Evolutionary conservation across 2,888 invertebrate species (phyloP).

Genomic region (Zootermopsis nevadensis): DNA sequence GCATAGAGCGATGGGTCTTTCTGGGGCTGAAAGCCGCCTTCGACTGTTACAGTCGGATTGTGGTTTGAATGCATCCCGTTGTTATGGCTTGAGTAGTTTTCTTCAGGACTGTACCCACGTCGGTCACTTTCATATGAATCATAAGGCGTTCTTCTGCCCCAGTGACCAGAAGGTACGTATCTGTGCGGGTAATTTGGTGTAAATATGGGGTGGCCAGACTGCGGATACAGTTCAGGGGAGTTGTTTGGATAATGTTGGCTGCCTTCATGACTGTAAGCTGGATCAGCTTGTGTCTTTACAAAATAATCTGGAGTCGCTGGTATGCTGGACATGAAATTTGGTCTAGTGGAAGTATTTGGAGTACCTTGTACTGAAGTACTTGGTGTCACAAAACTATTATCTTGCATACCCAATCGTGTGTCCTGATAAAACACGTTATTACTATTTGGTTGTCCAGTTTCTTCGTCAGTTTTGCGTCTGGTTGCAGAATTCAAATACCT

Average conservation of each 20-base stretch:
- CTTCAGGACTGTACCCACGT: no score
- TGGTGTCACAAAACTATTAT: background rate
- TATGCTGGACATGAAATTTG: background rate
- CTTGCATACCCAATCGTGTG: background rate
- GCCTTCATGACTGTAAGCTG: background rate
- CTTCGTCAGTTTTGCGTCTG: background rate
- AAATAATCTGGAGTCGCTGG: background rate
- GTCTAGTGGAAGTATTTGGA: background rate
- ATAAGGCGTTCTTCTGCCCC: background rate
- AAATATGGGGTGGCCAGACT: background rate
- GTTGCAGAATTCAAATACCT: background rate
- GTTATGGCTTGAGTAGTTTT: background rate
- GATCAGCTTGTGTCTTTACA: background rate
- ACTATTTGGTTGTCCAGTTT: background rate
- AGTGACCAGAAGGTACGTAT: background rate
- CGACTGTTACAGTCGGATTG: background rate
- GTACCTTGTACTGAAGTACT: background rate
- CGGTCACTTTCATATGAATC: background rate
- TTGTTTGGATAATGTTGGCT: background rate
- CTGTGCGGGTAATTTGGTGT: background rate
- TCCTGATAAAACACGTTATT: background rate
- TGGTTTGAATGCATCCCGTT: background rate
- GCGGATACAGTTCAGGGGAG: background rate
- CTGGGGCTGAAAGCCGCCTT: background rate
- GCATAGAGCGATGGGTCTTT: background rate